These are phyloP conservation scores for Ctenomys sociabilis DNA, from an alignment of 2,113 vertebrate genomes.

Conservation along the genomic window DNA sequence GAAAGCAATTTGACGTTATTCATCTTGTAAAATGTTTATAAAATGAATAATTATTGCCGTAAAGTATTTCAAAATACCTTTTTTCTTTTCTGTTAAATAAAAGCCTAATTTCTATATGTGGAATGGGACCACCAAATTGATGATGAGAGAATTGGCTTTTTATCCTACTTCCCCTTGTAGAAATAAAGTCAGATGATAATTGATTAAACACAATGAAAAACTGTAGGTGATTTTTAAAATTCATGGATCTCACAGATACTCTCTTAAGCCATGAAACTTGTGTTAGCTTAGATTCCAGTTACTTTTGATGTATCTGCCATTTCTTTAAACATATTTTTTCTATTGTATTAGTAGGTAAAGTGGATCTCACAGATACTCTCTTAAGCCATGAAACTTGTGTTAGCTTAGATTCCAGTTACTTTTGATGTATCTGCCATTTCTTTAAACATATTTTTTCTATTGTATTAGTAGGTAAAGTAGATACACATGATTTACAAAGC, in stretches of 20 bases:
- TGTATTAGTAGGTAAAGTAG: conserved; percentile 43
- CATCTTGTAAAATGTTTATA: conserved; percentile 70
- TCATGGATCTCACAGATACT: not conserved
- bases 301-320: conserved; percentile 31
- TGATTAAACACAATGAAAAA: conserved; percentile 58
- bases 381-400: not conserved
- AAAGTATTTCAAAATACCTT: conserved; percentile 72
- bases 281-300: conserved; percentile 28
- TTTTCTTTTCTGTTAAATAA: conserved; percentile 63
- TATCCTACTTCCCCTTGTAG: conserved; percentile 33
- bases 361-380: conserved; percentile 3
- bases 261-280: conserved; percentile 4
- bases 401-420: conserved; percentile 29
- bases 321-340: conserved; percentile 29
- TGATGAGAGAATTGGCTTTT: conserved; percentile 65
- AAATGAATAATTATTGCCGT: conserved; percentile 63
- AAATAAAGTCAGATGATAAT: conserved; percentile 40
- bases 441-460: conserved; percentile 3
- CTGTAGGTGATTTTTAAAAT: conserved; percentile 65
- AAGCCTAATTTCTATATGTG: conserved; percentile 68
- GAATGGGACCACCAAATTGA: conserved; percentile 61
- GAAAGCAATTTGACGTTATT: conserved; percentile 65
- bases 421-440: conserved; percentile 35
- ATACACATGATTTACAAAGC: not conserved
- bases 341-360: not conserved